Percentiles rank a stretch among this genome's conserved stretches.
These are phyloP conservation scores for Stomatorhinus walkeri DNA, from an alignment of 2,797 vertebrate genomes.

Conservation along the genomic window DNA sequence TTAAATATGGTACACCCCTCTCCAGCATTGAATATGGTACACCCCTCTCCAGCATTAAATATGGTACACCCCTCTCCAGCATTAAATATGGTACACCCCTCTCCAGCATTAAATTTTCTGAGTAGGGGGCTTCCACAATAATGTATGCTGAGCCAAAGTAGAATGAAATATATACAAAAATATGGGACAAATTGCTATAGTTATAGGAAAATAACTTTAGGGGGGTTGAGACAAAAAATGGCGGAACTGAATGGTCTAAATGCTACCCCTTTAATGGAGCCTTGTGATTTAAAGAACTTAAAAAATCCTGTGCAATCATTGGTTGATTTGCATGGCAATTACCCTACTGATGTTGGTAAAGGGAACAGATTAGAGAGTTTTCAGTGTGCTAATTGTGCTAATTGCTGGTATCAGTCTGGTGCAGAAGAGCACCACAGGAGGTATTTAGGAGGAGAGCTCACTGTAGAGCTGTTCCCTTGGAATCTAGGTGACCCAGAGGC, in stretches of 20 bases:
- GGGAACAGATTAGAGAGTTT: neutral
- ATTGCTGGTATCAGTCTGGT: constrained; percentile 19
- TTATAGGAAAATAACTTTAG: neutral
- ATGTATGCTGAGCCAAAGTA: neutral
- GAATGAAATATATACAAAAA: neutral
- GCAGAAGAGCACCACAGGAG: neutral
- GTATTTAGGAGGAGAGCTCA: neutral
- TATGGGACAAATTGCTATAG: neutral
- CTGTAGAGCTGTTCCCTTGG: neutral
- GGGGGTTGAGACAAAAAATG: neutral
- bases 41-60: too few relatives aligned
- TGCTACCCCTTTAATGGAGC: neutral
- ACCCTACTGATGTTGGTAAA: neutral
- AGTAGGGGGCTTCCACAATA: neutral
- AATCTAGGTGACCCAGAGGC: neutral
- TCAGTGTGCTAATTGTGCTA: neutral
- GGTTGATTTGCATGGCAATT: neutral
- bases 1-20: neutral
- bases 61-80: too few relatives aligned
- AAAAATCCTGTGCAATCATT: neutral
- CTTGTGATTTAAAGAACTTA: neutral
- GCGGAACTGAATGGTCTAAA: neutral
- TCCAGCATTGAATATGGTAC: neutral
- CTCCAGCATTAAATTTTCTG: neutral
- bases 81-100: neutral